Conservation (phyloP, 2,888 invertebrate species). For the Dorcus hopei region DNA sequence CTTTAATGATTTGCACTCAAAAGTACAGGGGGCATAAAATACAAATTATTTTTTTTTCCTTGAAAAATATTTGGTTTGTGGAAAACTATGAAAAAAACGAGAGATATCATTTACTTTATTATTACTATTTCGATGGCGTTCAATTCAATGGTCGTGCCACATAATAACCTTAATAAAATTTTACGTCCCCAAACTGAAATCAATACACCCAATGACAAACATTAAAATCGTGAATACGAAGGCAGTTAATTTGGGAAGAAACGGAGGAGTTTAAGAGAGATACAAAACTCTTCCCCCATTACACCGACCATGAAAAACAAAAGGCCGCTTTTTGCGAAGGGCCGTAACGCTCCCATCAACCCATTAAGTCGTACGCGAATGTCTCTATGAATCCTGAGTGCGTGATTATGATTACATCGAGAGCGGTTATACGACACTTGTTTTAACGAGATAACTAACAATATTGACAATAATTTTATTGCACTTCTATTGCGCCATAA, state of each 20-base stretch:
- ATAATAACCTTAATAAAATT: slow-evolving; percentile 45
- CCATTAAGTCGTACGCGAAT: slow-evolving; percentile 32
- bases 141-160: slow-evolving; percentile 42
- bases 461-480: slow-evolving; percentile 27
- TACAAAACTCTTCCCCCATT: slow-evolving; percentile 21
- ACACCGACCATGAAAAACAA: slow-evolving; percentile 19
- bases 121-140: slow-evolving; percentile 43
- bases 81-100: too few relatives aligned
- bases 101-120: slow-evolving; percentile 41
- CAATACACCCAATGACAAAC: slow-evolving; percentile 38
- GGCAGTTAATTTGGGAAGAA: slow-evolving; percentile 35
- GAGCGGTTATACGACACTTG: slow-evolving; percentile 29
- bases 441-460: slow-evolving; percentile 31
- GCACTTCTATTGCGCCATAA: background rate
- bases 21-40: too few relatives aligned
- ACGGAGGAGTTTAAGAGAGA: slow-evolving; percentile 28
- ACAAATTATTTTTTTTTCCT: too few relatives aligned
- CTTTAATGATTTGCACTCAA: too few relatives aligned
- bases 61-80: too few relatives aligned
- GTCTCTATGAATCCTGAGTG: slow-evolving; percentile 28
- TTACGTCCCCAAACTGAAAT: slow-evolving; percentile 43
- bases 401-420: slow-evolving; percentile 32
- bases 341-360: slow-evolving; percentile 31
- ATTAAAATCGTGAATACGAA: slow-evolving; percentile 38
- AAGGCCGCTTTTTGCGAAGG: slow-evolving; percentile 25